A percentile compares a stretch with the other conserved stretches of the same genome.
Evolutionary conservation across 2,888 invertebrate species (phyloP).

Genomic region (Mesorhabditis sp.): DNA sequence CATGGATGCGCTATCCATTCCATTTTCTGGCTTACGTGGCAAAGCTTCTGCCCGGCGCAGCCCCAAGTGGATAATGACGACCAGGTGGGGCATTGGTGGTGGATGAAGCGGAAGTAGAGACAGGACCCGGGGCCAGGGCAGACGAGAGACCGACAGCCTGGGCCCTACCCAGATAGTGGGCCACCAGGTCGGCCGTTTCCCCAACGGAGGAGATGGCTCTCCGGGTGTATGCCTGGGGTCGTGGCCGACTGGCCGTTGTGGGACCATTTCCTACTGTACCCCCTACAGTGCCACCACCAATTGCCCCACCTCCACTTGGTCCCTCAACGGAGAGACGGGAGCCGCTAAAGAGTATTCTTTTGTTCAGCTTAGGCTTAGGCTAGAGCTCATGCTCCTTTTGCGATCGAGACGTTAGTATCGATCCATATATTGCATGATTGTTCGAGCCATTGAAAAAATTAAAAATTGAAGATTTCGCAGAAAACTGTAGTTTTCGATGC

Average conservation of each 20-base stretch:
- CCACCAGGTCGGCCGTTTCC: not conserved
- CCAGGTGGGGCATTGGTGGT: too few species aligned
- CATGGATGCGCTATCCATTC: too few species aligned
- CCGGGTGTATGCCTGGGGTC: not conserved
- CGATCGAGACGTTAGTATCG: too few species aligned
- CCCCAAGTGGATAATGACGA: not conserved
- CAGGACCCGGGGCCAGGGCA: not conserved
- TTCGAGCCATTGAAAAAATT: too few species aligned
- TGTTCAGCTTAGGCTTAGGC: too few species aligned
- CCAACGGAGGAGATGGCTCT: not conserved
- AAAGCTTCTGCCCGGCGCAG: not conserved
- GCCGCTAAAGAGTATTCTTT: not conserved
- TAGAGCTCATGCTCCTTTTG: too few species aligned
- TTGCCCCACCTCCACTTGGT: not conserved
- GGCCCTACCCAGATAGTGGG: constrained; percentile 6
- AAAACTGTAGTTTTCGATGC: not conserved
- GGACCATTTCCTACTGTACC: not conserved
- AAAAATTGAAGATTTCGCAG: not conserved
- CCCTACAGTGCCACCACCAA: not conserved
- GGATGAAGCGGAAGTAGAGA: not conserved
- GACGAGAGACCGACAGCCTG: not conserved
- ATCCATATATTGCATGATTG: too few species aligned
- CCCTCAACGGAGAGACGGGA: constrained; percentile 4
- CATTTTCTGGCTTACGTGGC: not conserved
- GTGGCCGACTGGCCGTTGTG: not conserved